Evolutionary conservation across 2,888 invertebrate species (phyloP), one percentile per base, ranked within the genome.

Genomic region (Notocelia uddmanniana): DNA sequence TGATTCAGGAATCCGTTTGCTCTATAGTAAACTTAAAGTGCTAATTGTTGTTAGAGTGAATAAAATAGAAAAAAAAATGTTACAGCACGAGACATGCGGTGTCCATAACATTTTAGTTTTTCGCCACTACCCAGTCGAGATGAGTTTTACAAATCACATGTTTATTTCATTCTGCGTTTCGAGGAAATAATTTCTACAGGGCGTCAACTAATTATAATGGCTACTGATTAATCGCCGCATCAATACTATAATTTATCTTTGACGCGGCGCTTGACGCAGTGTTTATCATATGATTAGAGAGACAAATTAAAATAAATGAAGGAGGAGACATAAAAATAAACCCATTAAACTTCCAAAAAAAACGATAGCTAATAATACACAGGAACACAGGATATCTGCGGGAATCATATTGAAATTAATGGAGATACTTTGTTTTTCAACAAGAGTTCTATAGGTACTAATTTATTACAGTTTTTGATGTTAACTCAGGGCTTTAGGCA

Each of bases 191-290:
- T 69, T 67, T 54, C 13, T 71, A 23, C 34, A 67, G 60, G 31
- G 54, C 21, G 37, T 18, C 59, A 69, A 67, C 70, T 67, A 73
- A 73, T 73, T 73, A 73, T 73, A 19, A 21, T n/a, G 31, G 11
- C 26, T 48, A 37, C 45, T 59, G 69, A 73, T 73, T 73, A 73
- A 73, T 70, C 62, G 48, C 19, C 15, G 70, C 73, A 70, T 67
- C 70, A 73, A 73, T 73, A 73, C 21, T 57, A 31, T 57, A 70
- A 73, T 70, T 70, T 70, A 73, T 67, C 58, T 62, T 70, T 70
- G 58, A 71, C 71, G 45, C 66, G 50, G 19, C 13, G 59, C n/a
- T 19, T 13, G 41, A 54, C 71, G 66, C 18, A 55, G 60, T 64
- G 57, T 70, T 62, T 41, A 62, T 72, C 72, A 68, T 72, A 50